Evolutionary conservation across 2,113 vertebrate genomes (phyloP), one percentile per base, ranked within the genome.

Genomic region (Tiliqua scincoides): DNA sequence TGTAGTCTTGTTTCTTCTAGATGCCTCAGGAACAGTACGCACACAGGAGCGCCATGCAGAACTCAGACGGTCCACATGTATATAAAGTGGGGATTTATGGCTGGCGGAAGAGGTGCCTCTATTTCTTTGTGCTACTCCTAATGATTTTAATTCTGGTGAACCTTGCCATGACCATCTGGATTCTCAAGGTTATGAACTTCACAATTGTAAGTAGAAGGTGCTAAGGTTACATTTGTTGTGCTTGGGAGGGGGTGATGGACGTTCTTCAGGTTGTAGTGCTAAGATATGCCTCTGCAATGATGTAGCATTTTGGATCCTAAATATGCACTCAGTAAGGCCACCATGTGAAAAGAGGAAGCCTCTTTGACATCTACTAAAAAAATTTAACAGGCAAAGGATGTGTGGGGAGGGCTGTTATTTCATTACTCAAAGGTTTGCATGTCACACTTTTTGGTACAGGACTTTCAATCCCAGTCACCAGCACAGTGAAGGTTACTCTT

Each of bases 131-230:
- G 86, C 97, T 99, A 85, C 97, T 99, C 89, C 97, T 99, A 91
- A 99, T 99, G 98, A 98, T 99, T 96, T 97, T 99, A 93, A 99
- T 99, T 93, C 97, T 99, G 95, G 97, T 99, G 97, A 99, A 99
- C 97, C 96, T 99, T 95, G 98, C 98, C 57, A 97, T 99, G 95
- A 99, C 99, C 94, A 99, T 99, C 97, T 99, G 99, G 99, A 99
- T 99, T 96, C 98, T 99, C 94, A 99, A 99, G 95, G 99, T 99
- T 97, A 99, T 99, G 99, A 99, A 99, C 97, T 99, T 99, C 97
- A 99, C 98, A 94, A 99, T 98, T 91, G 99, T 99, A 98, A 99
- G 98, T 98, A 92, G 18, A 87, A 89, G 92, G 85, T 86, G 79
- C 65, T 74, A 54, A 93, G 83, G 70, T 8, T 5, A 84, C 57